Evolutionary conservation across 1,140 invertebrate species (phyloP).

Genomic region (Heliconius hermathena): DNA sequence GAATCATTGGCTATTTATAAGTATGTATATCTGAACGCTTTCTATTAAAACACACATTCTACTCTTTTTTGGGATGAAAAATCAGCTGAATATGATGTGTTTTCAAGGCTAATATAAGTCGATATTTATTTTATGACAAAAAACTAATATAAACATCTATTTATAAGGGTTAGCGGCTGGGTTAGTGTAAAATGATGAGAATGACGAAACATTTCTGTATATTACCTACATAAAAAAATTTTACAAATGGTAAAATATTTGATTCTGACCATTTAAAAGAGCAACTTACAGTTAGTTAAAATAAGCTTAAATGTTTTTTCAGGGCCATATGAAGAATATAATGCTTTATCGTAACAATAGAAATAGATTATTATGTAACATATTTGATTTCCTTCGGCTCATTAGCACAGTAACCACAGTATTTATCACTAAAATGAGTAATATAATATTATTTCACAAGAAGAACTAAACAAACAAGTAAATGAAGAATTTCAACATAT

Average conservation of each 20-base stretch:
- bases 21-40: not conserved
- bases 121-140: too few relatives aligned
- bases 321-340: not conserved
- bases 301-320: not conserved
- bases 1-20: slow-evolving; percentile 30
- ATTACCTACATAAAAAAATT: not conserved
- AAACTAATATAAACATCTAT: too few relatives aligned
- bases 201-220: not conserved
- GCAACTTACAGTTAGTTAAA: not conserved
- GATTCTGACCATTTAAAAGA: not conserved
- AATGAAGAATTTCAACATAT: not conserved
- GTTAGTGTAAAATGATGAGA: not conserved
- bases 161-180: not conserved
- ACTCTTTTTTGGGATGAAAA: not conserved
- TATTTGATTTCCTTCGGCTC: not conserved
- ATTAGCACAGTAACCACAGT: not conserved
- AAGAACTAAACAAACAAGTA: not conserved
- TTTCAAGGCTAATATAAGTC: too few relatives aligned
- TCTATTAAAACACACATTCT: not conserved
- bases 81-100: not conserved
- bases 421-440: not conserved
- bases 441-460: not conserved
- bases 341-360: slow-evolving; percentile 11
- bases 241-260: not conserved
- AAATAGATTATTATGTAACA: not conserved